phyloP scores from a whole-genome alignment of 2,797 vertebrate genomes.

The Tragopan temminckii region DNA sequence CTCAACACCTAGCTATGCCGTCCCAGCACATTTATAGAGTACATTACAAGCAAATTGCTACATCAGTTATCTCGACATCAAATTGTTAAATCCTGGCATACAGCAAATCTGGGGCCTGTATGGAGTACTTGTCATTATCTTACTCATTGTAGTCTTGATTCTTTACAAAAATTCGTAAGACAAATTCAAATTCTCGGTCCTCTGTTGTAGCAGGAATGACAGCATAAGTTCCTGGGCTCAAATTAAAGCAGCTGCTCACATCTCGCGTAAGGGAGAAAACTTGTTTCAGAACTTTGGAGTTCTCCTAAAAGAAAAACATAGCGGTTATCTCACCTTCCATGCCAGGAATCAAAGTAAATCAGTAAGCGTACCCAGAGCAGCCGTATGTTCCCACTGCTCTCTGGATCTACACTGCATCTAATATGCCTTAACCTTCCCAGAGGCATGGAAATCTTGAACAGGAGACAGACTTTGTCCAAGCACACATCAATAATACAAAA shows the following conservation, averaged over 20 bases:
- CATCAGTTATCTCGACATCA: background rate
- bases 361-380: background rate
- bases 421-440: background rate
- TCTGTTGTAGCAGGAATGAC: background rate
- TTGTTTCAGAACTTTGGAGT: slow-evolving; percentile 22
- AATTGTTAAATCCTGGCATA: background rate
- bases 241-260: slow-evolving; percentile 39
- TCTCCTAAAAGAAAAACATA: slow-evolving; percentile 56
- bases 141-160: slow-evolving; percentile 64
- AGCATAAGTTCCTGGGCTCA: slow-evolving; percentile 77
- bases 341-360: slow-evolving; percentile 33
- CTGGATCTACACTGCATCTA: background rate
- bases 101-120: background rate
- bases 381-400: background rate
- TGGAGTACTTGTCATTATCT: background rate
- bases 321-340: background rate
- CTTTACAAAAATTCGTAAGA: slow-evolving; percentile 79
- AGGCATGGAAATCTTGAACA: background rate
- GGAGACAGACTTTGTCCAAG: background rate
- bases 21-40: background rate
- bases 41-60: background rate
- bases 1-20: background rate
- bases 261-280: slow-evolving; percentile 25
- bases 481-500: background rate
- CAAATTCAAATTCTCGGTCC: slow-evolving; percentile 63